A percentile compares a stretch with the other conserved stretches of the same genome.
Conservation (phyloP, 2,113 vertebrate species). For the Mus musculus region DNA sequence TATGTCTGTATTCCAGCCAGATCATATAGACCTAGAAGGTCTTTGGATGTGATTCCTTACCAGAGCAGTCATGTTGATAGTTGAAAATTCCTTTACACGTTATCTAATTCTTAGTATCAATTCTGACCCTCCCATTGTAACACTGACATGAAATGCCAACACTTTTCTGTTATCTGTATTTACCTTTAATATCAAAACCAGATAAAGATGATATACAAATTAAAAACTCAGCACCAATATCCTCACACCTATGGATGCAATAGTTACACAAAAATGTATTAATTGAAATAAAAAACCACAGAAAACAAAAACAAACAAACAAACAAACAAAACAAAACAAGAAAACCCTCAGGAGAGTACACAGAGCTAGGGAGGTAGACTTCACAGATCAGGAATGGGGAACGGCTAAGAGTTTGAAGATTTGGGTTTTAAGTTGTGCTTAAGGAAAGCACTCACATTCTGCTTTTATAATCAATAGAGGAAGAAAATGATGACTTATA, state of each 20-base stretch:
- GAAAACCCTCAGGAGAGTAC: neutral
- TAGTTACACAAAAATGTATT: neutral
- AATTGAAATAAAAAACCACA: neutral
- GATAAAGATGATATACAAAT: neutral
- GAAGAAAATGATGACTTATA: neutral
- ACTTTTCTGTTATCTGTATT: neutral
- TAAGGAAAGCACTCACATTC: neutral
- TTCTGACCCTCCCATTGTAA: neutral
- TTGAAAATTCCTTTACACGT: too few species aligned
- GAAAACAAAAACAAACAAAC: too few species aligned
- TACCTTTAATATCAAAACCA: neutral
- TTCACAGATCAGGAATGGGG: neutral
- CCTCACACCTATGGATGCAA: neutral
- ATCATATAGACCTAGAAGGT: too few species aligned
- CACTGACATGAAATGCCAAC: neutral
- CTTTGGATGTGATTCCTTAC: too few species aligned
- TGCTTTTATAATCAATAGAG: neutral
- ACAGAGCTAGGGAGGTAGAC: neutral
- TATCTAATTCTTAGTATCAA: neutral
- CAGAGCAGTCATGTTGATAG: too few species aligned
- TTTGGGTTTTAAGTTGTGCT: rapidly evolving
- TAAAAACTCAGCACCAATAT: neutral
- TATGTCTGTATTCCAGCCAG: too few species aligned
- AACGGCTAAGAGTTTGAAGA: too few species aligned
- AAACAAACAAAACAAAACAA: neutral